Conservation (phyloP, 2,113 vertebrate genomes). For the Corythaixoides concolor region DNA sequence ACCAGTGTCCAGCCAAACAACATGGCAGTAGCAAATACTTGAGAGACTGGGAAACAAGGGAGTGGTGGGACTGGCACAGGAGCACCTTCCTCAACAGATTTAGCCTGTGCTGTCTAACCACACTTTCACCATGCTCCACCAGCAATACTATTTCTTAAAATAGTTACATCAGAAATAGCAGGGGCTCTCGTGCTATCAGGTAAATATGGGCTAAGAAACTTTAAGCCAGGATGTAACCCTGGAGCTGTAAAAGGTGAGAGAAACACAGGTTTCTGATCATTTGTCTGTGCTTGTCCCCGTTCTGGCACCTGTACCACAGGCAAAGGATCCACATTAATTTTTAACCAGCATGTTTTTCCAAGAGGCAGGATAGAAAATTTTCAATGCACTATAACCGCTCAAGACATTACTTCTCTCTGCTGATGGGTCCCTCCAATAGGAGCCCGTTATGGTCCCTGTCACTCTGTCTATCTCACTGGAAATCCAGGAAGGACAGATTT, state of each 20-base stretch:
- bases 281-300: not conserved
- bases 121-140: not conserved
- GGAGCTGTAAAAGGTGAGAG: not conserved
- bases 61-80: not conserved
- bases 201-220: not conserved
- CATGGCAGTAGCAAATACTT: not conserved
- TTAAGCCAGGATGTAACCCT: not conserved
- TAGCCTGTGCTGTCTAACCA: not conserved
- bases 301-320: not conserved
- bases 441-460: not conserved
- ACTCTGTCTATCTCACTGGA: not conserved
- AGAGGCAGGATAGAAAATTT: not conserved
- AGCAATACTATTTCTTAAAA: not conserved
- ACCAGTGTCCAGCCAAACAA: not conserved
- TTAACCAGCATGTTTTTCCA: not conserved
- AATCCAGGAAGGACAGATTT: not conserved
- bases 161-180: not conserved
- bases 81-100: not conserved
- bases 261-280: not conserved
- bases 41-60: not conserved
- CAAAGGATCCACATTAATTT: not conserved
- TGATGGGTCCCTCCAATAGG: not conserved
- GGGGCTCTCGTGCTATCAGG: rapidly evolving
- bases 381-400: not conserved
- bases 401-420: not conserved